Base-by-base conservation (phyloP, 2,888 invertebrate species). In the Panorpa germanica region DNA sequence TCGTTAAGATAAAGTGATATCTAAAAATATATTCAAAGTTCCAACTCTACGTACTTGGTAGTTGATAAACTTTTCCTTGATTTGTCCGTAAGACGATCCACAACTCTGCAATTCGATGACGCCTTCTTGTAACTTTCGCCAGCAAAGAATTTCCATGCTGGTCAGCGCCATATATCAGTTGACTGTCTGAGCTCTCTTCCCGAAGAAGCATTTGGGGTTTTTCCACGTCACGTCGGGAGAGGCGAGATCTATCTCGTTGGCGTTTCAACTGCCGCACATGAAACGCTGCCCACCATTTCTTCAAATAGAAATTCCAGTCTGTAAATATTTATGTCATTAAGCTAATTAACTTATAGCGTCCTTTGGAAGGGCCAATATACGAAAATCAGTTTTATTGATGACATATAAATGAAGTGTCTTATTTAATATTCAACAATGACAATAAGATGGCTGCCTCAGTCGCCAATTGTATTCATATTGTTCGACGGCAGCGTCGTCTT, bases 121-220 rank as follows among this genome's bases (percentile, higher is more conserved):
- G 49, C 25, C 60, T 47, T 35, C 65, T 59, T 6, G 59, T 58
- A 26, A 74, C 50, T 33, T 57, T 57, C 9, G 71, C 38, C 5
- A 62, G 47, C 1, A 76, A 13, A 1, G 57, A 53, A 27, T 65
- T 59, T 1, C 70, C 70, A 10, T 66, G 58, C 5, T 62, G 53
- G 27, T 68, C 62, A 1, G 57, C 47, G 1, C 67, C 65, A 25
- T 61, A 61, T 29, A 75, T 50, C 6, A 52, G 46, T 10, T 58
- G 41, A 27, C 43, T 42, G 38, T 62, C 60, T 46, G 48, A 52
- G 4, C 55, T 57, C 5, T 50, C 47, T 8, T 37, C 34, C 31
- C 45, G 45, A n/a, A 41, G 15, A 2, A 40, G 28, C 0, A 39
- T 43, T 4, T 56, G 50, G 3, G 43, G 44, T 35, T 59, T 50